These are phyloP conservation scores for Volucella inflata DNA, from an alignment of 2,888 invertebrate genomes.

Conservation along the genomic window DNA sequence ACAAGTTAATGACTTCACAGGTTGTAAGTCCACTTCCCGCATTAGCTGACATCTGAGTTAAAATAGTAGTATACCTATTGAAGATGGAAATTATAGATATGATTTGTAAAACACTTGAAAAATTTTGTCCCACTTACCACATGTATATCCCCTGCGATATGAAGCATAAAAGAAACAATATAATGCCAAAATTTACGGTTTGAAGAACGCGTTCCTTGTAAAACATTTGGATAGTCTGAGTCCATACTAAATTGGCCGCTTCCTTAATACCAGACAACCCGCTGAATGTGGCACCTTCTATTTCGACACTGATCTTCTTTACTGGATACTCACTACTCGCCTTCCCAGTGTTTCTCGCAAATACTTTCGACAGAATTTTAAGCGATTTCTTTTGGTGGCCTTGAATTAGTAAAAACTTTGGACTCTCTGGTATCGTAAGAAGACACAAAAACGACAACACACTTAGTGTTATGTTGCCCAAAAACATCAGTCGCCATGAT, in stretches of 20 bases:
- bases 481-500: conserved; percentile 87
- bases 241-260: conserved; percentile 49
- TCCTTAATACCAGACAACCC: conserved; percentile 26
- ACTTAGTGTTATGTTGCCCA: conserved; percentile 86
- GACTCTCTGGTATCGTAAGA: conserved; percentile 84
- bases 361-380: conserved; percentile 84
- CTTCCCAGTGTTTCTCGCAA: conserved; percentile 86
- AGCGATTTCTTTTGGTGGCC: conserved; percentile 62
- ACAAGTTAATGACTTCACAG: too few species aligned
- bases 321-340: conserved; percentile 87
- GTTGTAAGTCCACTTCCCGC: too few species aligned
- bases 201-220: conserved; percentile 11
- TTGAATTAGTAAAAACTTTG: conserved; percentile 72
- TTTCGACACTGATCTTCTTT: conserved; percentile 74
- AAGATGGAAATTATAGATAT: too few species aligned
- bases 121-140: conserved; percentile 39
- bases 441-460: conserved; percentile 86
- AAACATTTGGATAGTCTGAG: conserved; percentile 61
- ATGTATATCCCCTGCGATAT: conserved; percentile 61
- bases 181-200: conserved; percentile 47
- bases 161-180: conserved; percentile 43
- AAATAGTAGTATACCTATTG: too few species aligned
- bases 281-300: conserved; percentile 28
- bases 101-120: too few species aligned
- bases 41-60: too few species aligned